These are phyloP conservation scores for Phengaris alcon DNA, from an alignment of 2,888 invertebrate genomes.

Conservation along the genomic window DNA sequence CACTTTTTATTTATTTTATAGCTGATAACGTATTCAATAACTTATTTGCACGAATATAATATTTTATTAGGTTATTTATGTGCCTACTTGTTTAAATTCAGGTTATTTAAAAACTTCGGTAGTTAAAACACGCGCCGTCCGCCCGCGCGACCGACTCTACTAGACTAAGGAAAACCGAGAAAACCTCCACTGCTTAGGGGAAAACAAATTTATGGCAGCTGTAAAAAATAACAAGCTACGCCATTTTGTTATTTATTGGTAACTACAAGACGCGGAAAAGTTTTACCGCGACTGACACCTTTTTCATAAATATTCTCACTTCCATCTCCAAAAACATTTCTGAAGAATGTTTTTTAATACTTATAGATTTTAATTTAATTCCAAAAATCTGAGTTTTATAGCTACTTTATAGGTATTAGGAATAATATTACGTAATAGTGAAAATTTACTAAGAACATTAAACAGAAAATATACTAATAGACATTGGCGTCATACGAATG, in stretches of 20 bases:
- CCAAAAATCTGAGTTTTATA: too few species aligned
- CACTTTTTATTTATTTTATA: too few species aligned
- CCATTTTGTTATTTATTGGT: conserved; percentile 2
- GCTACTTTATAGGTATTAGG: too few species aligned
- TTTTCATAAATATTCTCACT: not conserved
- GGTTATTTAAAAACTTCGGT: too few species aligned
- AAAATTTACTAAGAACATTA: too few species aligned
- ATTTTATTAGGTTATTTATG: too few species aligned
- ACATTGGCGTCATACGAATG: too few species aligned
- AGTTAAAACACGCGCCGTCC: not conserved
- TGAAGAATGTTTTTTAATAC: not conserved
- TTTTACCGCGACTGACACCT: not conserved
- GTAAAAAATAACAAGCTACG: conserved; percentile 13
- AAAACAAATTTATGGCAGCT: not conserved
- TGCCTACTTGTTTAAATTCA: too few species aligned
- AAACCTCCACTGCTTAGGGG: not conserved
- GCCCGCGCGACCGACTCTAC: not conserved
- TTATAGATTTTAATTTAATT: not conserved
- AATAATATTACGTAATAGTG: too few species aligned
- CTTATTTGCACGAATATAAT: too few species aligned
- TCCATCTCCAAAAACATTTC: not conserved
- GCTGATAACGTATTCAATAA: too few species aligned
- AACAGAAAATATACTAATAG: too few species aligned
- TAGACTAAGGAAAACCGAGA: not conserved
- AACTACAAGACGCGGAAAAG: not conserved